phyloP scores from a whole-genome alignment of 2,113 vertebrate species.

The Castor canadensis region DNA sequence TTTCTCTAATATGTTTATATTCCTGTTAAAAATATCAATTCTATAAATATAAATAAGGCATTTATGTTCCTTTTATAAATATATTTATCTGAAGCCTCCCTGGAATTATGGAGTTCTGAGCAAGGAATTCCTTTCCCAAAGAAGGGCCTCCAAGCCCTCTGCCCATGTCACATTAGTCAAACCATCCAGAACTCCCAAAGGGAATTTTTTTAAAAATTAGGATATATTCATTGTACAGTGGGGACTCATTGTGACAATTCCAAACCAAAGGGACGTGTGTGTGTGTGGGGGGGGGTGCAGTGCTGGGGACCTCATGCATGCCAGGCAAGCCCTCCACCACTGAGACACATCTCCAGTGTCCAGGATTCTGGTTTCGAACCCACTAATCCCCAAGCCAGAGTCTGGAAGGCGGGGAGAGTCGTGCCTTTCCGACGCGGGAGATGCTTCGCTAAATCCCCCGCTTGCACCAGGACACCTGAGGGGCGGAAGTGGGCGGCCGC shows the following conservation, averaged over 20 bases:
- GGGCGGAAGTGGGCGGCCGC: not conserved
- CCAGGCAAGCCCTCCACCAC: too few relatives aligned
- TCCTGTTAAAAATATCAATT: slow-evolving; percentile 56
- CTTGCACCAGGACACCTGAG: slow-evolving; percentile 56
- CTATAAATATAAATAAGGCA: slow-evolving; percentile 56
- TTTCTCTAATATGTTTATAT: slow-evolving; percentile 53
- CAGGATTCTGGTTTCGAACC: not conserved
- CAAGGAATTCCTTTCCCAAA: slow-evolving; percentile 27
- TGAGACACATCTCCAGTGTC: too few relatives aligned
- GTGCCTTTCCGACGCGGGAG: not conserved
- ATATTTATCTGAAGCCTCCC: slow-evolving; percentile 25
- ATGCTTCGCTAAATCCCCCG: not conserved
- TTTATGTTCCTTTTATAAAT: slow-evolving; percentile 44
- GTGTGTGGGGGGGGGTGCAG: too few relatives aligned
- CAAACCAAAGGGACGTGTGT: too few relatives aligned
- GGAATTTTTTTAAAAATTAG: too few relatives aligned
- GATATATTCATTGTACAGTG: too few relatives aligned
- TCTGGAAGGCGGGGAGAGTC: not conserved
- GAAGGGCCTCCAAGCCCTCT: not conserved
- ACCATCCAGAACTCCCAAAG: not conserved
- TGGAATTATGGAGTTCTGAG: slow-evolving; percentile 44
- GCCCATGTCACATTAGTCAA: not conserved
- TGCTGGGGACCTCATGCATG: too few relatives aligned
- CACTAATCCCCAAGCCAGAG: slow-evolving; percentile 10
- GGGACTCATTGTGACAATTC: too few relatives aligned